phyloP scores from a whole-genome alignment of 2,888 invertebrate genomes.

The Eupithecia pulchellata region DNA sequence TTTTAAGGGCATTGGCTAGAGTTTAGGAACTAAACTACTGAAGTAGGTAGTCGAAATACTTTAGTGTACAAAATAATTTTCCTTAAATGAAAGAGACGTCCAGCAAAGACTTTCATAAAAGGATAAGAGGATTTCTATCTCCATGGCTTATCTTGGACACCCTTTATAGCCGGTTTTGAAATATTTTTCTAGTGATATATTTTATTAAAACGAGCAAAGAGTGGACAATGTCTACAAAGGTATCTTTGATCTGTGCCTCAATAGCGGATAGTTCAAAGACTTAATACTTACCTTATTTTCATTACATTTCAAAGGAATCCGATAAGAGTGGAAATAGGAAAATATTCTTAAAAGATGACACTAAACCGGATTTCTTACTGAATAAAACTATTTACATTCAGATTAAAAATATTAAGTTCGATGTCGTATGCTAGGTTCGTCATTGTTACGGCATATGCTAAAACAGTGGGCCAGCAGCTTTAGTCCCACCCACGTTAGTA shows the following conservation, averaged over 20 bases:
- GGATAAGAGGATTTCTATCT: constrained; percentile 63
- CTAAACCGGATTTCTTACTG: neutral
- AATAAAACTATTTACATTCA: neutral
- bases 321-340: constrained; percentile 11
- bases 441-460: neutral
- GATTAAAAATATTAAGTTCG: neutral
- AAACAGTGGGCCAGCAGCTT: too few relatives aligned
- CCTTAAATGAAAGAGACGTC: constrained; percentile 64
- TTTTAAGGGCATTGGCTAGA: neutral
- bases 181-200: constrained; percentile 81
- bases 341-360: neutral
- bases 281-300: constrained; percentile 26
- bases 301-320: constrained; percentile 24
- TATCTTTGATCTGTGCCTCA: constrained; percentile 72
- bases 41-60: neutral
- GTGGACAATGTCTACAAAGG: constrained; percentile 45
- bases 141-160: constrained; percentile 70
- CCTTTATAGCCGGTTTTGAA: constrained; percentile 65
- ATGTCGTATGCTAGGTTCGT: neutral
- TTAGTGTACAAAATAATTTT: neutral
- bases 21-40: neutral
- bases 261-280: constrained; percentile 36
- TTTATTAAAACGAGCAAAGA: constrained; percentile 71
- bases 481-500: too few relatives aligned
- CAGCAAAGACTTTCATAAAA: constrained; percentile 71